These are phyloP conservation scores for Platyura marginata DNA, from an alignment of 1,140 invertebrate genomes.

Conservation along the genomic window DNA sequence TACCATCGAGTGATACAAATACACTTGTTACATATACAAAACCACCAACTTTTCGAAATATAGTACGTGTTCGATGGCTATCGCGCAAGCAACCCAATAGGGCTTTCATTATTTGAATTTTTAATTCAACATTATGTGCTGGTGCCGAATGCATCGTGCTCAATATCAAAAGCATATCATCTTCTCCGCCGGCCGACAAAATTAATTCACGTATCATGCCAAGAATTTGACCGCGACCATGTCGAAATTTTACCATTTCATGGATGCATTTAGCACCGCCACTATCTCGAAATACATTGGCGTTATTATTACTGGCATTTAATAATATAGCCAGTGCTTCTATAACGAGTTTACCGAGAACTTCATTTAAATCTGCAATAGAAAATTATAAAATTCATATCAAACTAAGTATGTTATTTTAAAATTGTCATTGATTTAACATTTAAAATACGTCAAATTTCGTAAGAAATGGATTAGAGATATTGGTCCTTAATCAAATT, in stretches of 20 bases:
- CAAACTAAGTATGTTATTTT: no score
- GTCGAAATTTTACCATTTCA: constrained; percentile 67
- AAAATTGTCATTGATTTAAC: no score
- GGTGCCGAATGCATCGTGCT: constrained; percentile 80
- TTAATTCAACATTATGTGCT: constrained; percentile 57
- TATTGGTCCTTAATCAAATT: no score
- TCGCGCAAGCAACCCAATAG: constrained; percentile 76
- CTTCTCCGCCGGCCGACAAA: constrained; percentile 78
- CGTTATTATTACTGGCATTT: constrained; percentile 65
- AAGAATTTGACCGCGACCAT: constrained; percentile 63
- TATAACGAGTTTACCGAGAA: constrained; percentile 67
- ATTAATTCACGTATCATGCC: constrained; percentile 74
- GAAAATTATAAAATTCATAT: not conserved
- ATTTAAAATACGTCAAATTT: no score
- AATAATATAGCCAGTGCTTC: constrained; percentile 71
- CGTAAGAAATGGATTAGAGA: no score
- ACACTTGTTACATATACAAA: constrained; percentile 97
- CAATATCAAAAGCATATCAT: constrained; percentile 83
- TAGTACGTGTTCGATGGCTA: constrained; percentile 86
- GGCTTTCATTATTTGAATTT: constrained; percentile 81
- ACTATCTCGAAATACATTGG: constrained; percentile 81
- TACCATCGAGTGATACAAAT: constrained; percentile 80
- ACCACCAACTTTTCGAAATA: constrained; percentile 93
- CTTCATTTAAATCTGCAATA: constrained; percentile 42
- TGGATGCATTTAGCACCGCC: constrained; percentile 81